Evolutionary conservation across 1,140 invertebrate species (phyloP).

Genomic region (Protaetia brevitarsis): DNA sequence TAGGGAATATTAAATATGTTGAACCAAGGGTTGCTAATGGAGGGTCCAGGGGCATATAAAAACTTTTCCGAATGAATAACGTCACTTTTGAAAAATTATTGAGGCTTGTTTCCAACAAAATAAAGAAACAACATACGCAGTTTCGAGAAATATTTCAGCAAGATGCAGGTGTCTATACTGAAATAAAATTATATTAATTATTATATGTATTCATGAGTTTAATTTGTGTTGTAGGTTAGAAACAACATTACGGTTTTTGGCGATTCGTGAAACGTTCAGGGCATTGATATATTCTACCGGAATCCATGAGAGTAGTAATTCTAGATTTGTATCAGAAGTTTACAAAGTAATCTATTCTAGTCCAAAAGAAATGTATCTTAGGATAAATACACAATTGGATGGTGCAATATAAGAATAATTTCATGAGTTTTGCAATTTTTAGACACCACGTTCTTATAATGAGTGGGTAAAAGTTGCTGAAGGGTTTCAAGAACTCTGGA

Average conservation of each 20-base stretch:
- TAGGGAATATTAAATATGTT: slow-evolving; percentile 29
- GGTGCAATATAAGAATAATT: no score
- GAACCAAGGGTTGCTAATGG: slow-evolving; percentile 25
- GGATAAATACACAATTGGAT: no score
- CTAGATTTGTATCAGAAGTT: slow-evolving; percentile 3
- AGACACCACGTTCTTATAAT: no score
- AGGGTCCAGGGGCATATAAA: slow-evolving; percentile 27
- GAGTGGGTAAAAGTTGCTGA: no score
- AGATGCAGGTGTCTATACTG: not conserved
- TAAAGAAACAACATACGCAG: slow-evolving; percentile 20
- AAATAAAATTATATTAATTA: slow-evolving; percentile 10
- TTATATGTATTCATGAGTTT: not conserved
- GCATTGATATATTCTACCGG: not conserved
- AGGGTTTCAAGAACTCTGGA: no score
- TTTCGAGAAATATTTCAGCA: slow-evolving; percentile 9
- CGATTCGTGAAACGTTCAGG: not conserved
- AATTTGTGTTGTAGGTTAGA: slow-evolving; percentile 21
- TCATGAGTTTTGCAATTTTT: no score
- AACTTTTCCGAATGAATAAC: slow-evolving; percentile 28
- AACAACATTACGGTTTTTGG: slow-evolving; percentile 12
- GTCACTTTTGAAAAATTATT: slow-evolving; percentile 27
- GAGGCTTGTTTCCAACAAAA: slow-evolving; percentile 11
- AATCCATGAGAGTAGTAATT: not conserved
- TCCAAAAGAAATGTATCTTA: no score
- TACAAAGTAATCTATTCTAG: no score